These are phyloP conservation scores for Eupithecia centaureata DNA, from an alignment of 2,888 invertebrate species.

Conservation along the genomic window DNA sequence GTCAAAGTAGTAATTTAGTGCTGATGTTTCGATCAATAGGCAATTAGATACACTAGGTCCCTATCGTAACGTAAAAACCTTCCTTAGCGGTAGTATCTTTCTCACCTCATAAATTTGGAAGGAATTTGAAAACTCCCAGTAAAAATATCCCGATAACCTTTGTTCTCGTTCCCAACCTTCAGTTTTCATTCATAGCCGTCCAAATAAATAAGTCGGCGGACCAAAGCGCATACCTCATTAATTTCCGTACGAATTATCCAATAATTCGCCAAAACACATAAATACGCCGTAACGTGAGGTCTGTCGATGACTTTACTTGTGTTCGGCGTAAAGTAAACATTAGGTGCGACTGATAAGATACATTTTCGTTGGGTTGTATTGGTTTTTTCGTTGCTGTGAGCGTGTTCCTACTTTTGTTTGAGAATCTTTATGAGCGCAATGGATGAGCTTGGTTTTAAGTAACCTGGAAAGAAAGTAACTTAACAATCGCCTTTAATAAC, in stretches of 20 bases:
- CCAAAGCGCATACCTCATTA: conserved; percentile 52
- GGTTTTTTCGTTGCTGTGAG: conserved; percentile 5
- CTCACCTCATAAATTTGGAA: neutral
- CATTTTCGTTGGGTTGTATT: conserved; percentile 25
- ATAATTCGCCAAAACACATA: conserved; percentile 50
- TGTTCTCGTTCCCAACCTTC: conserved; percentile 35
- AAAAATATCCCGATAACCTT: conserved; percentile 9
- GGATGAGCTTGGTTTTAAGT: neutral
- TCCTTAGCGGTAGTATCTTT: neutral
- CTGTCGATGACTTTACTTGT: conserved; percentile 41
- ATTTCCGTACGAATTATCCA: conserved; percentile 49
- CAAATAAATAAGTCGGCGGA: conserved; percentile 37
- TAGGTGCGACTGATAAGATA: conserved; percentile 27
- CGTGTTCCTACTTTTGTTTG: neutral
- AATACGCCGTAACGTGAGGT: conserved; percentile 46
- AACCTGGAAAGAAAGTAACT: neutral
- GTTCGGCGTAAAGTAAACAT: conserved; percentile 24
- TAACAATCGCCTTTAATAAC: neutral
- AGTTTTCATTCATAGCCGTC: conserved; percentile 35
- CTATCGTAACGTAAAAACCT: neutral
- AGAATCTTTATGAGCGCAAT: neutral
- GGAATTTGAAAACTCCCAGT: neutral
- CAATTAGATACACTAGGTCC: no score
- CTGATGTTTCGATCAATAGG: no score
- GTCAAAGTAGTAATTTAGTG: no score